Conservation (phyloP, 2,888 invertebrate species). For the Sarcophaga variegata region DNA sequence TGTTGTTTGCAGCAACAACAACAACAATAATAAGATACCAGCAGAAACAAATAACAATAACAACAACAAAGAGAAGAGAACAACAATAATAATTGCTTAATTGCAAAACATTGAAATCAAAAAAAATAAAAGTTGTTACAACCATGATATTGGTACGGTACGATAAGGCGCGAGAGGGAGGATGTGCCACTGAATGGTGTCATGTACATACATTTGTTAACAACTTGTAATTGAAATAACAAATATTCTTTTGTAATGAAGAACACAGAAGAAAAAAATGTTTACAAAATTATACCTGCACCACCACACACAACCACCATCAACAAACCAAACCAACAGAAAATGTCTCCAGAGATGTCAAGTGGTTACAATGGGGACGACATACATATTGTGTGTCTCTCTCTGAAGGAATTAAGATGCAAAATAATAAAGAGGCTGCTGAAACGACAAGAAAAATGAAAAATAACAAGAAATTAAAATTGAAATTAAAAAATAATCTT, state of each 20-base stretch:
- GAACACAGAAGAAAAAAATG: not conserved
- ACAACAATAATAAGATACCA: slow-evolving; percentile 32
- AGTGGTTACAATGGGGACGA: not conserved
- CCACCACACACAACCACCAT: too few species aligned
- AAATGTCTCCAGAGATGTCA: slow-evolving; percentile 61
- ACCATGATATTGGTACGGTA: not conserved
- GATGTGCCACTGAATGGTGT: not conserved
- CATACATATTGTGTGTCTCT: slow-evolving; percentile 30
- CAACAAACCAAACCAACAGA: slow-evolving; percentile 32
- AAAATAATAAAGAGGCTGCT: slow-evolving; percentile 1
- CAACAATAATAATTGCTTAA: slow-evolving; percentile 77
- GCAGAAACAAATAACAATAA: too few species aligned
- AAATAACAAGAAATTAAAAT: slow-evolving; percentile 23
- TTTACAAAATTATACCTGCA: too few species aligned
- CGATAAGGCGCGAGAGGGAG: too few species aligned
- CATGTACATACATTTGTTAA: slow-evolving; percentile 69
- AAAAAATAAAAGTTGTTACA: slow-evolving; percentile 11
- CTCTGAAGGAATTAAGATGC: slow-evolving; percentile 46
- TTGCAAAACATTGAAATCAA: slow-evolving; percentile 70
- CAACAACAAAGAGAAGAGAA: slow-evolving; percentile 46
- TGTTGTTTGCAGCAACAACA: too few species aligned
- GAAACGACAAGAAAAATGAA: too few species aligned
- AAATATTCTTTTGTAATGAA: slow-evolving; percentile 26
- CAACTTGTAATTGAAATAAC: slow-evolving; percentile 67
- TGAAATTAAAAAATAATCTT: slow-evolving; percentile 59